phyloP scores from a whole-genome alignment of 53 echinoderm and acorn worm genomes.

The Antedon mediterranea region DNA sequence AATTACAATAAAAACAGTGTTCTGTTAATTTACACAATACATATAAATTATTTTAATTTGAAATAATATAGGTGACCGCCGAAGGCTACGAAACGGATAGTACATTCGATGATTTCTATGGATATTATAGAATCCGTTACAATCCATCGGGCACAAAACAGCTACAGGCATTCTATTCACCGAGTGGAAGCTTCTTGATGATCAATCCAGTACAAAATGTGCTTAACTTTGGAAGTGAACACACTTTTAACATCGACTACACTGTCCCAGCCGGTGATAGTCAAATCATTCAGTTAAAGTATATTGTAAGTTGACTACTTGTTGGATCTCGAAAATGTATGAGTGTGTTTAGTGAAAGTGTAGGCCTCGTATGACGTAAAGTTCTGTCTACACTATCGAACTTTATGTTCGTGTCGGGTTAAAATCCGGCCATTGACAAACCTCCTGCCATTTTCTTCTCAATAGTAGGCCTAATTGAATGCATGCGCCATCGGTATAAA shows the following conservation, averaged over 20 bases:
- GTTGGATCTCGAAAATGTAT: too few species aligned
- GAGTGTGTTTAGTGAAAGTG: too few species aligned
- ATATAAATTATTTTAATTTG: background rate
- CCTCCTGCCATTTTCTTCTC: too few species aligned
- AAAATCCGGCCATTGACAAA: too few species aligned
- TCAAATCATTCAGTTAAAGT: constrained; percentile 6
- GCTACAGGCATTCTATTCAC: constrained; percentile 28
- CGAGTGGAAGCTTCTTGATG: constrained; percentile 33
- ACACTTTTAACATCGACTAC: constrained; percentile 15
- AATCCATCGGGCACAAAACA: background rate
- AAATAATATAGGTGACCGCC: background rate
- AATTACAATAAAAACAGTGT: too few species aligned
- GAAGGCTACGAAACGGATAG: background rate
- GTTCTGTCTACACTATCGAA: too few species aligned
- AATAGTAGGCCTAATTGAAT: too few species aligned
- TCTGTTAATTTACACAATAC: too few species aligned
- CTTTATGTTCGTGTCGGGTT: too few species aligned
- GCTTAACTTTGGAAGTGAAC: background rate
- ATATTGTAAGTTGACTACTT: constrained; percentile 12
- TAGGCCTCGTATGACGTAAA: too few species aligned
- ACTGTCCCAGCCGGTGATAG: background rate
- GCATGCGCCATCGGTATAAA: too few species aligned
- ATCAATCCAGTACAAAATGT: constrained; percentile 7
- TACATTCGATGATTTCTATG: background rate
- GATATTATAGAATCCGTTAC: background rate